Evolutionary conservation across 2,888 invertebrate species (phyloP).

Genomic region (Phaonia tiefii): DNA sequence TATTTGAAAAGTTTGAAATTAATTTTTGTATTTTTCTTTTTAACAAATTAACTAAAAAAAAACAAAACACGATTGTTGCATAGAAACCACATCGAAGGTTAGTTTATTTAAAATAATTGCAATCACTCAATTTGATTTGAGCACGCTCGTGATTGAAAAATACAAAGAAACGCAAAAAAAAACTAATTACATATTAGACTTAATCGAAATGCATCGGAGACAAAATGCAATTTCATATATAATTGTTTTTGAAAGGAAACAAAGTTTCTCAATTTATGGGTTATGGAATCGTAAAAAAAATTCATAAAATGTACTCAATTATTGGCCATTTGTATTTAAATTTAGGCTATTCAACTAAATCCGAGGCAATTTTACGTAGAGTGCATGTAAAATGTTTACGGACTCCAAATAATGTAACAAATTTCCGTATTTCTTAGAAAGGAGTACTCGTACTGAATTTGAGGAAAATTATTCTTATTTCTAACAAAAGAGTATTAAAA

Average conservation of each 20-base stretch:
- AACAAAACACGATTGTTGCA: neutral
- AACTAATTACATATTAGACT: conserved; percentile 40
- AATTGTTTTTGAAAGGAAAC: conserved; percentile 59
- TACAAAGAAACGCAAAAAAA: conserved; percentile 44
- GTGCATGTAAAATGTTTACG: too few species aligned
- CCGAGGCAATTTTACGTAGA: too few species aligned
- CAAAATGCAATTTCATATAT: conserved; percentile 23
- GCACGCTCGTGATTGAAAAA: conserved; percentile 60
- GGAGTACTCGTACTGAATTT: too few species aligned
- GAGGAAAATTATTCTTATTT: too few species aligned
- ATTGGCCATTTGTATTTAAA: too few species aligned
- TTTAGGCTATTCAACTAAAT: too few species aligned
- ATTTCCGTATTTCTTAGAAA: too few species aligned
- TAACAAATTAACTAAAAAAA: neutral
- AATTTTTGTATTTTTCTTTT: neutral
- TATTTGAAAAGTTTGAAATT: conserved; percentile 1
- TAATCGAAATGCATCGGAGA: conserved; percentile 20
- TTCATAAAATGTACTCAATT: too few species aligned
- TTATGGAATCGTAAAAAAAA: too few species aligned
- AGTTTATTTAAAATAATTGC: conserved; percentile 42
- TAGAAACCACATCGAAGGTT: conserved; percentile 45
- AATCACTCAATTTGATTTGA: conserved; percentile 53
- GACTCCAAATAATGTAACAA: too few species aligned
- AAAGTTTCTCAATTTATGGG: too few species aligned
- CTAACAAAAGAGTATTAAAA: too few species aligned